Evolutionary conservation across 2,797 vertebrate species (phyloP), one percentile per base, ranked within the genome.

Genomic region (Oceanodroma leucorhoa): DNA sequence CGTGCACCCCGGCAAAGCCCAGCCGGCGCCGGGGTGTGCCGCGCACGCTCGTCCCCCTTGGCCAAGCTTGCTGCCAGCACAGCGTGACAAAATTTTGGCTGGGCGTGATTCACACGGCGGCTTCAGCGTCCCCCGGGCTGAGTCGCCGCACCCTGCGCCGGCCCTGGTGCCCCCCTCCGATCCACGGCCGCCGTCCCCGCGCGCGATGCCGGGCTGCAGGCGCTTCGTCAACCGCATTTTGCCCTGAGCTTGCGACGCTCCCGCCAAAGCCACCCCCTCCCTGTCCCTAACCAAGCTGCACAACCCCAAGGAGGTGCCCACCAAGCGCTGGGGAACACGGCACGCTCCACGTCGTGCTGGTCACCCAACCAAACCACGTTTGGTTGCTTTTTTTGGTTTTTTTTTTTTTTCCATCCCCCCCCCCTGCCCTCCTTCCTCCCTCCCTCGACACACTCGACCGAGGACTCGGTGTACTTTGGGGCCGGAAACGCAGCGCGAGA

Each of bases 381-480:
- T 8, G 21, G 34, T 36, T 27, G 72, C 10, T 14, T 10, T 14
- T 41, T 17, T 43, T 40, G 0, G 34, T n/a, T 32, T 27, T 41
- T 20, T 43, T 46, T 0, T 50, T 38, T 34, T 23, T 16, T 14
- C 27, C 67, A 30, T 2, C 5, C 34, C 40, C 40, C 65, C 41
- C 22, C 32, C 19, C n/a, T n/a, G n/a, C n/a, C 14, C 32, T 20
- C 45, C 26, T 21, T 36, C 57, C 71, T 50, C 10, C 77, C 90
- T 92, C 72, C 38, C 77, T 78, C 30, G 1, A 29, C 72, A 21
- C 62, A 18, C 78, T 87, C 1, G 1, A 50, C 75, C 1, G 5
- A 93, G 94, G 72, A 95, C 96, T 90, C 21, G 1, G 32, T 90
- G 92, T 94, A 84, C 92, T 90, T 17, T 84, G 81, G 73, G 94